Evolutionary conservation across 2,797 vertebrate genomes (phyloP), one percentile per base, ranked within the genome.

Genomic region (Diceros bicornis): DNA sequence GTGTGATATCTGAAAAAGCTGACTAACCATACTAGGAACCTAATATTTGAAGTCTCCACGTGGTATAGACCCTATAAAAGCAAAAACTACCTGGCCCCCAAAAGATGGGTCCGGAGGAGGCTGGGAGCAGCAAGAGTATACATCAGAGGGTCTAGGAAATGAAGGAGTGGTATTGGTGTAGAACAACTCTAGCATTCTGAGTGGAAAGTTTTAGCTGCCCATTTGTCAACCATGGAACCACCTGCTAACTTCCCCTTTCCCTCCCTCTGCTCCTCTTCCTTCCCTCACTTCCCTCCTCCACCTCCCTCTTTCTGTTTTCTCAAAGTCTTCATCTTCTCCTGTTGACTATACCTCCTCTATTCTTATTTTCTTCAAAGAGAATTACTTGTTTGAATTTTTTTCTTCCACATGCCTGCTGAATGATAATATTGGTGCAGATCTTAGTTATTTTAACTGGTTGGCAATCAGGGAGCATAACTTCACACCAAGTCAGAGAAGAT

Each of bases 321-420:
- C 13, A 11, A 78, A 83, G 32, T 74, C 57, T 96, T 8, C 23
- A 9, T 78, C 17, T 89, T 44, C 12, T 59, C 55, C 21, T 83
- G 10, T 82, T 16, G 2, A 61, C 75, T 82, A 25, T 71, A 5
- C 9, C 27, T 85, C 14, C 4, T 89, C 7, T 79, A 1, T 64
- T 96, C 47, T 69, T 82, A 57, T 37, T 97, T 83, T 64, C 20
- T 79, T 77, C 9, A 37, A 92, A 57, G 44, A 92, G 77, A 94
- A 47, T 50, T n/a, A 44, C 25, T 88, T 57, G 20, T 77, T 91
- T 87, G 69, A 55, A 55, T 84, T 79, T 37, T 64, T 88, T 57
- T 72, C 27, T 62, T 37, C 25, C 69, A 61, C 6, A 21, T n/a
- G 34, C 52, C 37, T 34, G 9, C 34, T 91, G 59, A 85, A 50